Base-by-base conservation (phyloP, 2,888 invertebrate species). In the Trachelus stipa region DNA sequence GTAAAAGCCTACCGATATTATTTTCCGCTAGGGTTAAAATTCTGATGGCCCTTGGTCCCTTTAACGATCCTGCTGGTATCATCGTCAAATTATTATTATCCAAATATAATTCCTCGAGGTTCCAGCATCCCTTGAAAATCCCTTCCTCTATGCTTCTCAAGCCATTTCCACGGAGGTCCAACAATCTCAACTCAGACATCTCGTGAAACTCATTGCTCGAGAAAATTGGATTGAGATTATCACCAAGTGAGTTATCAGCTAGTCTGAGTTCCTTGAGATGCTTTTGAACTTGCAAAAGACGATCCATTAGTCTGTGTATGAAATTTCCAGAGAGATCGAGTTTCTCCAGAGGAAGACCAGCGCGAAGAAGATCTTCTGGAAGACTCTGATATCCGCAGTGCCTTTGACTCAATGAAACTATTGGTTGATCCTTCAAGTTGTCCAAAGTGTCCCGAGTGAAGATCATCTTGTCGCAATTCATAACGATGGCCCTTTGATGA, bases 191-290 rank as follows among this genome's bases (percentile, higher is more conserved):
- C 80, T 95, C 94, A 4, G 94, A 94, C 81, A 98, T 92, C 30
- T 95, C 95, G 84, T 96, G 96, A 81, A 98, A 95, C 91, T 97
- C 97, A 40, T 95, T 95, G 71, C 96, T 96, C 33, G 97, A 96
- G 91, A 98, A 98, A 83, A 98, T 97, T 0, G 98, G 98, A 92
- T 97, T 98, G 37, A 98, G 92, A 86, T 96, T 97, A 89, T 98
- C 97, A 1, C 98, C 98, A 37, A 98, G 93, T n/a, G 97, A 92
- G 89, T 98, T 98, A 87, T 97, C 95, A 37, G 96, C 94, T 76
- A 98, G 91, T 30, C 94, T 93, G 69, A 98, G 90, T 85, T 95
- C 95, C 33, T 94, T 94, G 69, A 98, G 92, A 12, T 95, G 94
- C 1, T 93, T 93, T 83, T 93, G 93, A 0, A 96, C 92, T 0